Conservation (phyloP, 2,113 vertebrate species). For the Salminus brasiliensis region DNA sequence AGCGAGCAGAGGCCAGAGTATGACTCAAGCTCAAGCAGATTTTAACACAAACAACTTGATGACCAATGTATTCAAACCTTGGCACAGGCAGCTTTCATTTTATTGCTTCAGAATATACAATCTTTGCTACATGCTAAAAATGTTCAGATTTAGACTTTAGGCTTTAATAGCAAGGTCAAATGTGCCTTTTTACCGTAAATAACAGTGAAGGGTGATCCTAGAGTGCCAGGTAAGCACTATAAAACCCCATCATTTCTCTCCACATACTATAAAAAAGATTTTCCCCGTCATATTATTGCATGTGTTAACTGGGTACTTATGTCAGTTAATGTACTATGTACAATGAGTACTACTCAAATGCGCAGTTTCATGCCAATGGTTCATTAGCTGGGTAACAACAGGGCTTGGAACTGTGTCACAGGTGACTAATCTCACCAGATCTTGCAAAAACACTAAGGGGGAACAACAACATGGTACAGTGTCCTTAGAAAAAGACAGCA, state of each 20-base stretch:
- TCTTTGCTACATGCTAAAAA: neutral
- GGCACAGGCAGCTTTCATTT: neutral
- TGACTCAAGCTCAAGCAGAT: neutral
- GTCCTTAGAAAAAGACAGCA: neutral
- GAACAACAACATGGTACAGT: neutral
- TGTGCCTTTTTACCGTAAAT: neutral
- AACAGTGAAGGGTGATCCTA: neutral
- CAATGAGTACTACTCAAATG: too few species aligned
- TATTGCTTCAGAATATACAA: slow-evolving; percentile 20
- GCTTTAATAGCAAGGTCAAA: too few species aligned
- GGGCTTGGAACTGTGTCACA: neutral
- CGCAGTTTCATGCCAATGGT: neutral
- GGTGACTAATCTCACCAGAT: slow-evolving; percentile 4
- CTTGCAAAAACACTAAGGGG: neutral
- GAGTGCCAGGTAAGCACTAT: neutral
- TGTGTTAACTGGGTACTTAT: neutral
- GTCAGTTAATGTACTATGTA: neutral
- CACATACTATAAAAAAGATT: neutral
- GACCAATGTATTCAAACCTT: neutral
- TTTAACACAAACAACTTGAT: slow-evolving; percentile 11
- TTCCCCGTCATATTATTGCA: neutral
- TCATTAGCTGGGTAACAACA: neutral
- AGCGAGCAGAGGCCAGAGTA: neutral
- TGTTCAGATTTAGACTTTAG: neutral
- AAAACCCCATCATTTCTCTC: neutral